phyloP scores from a whole-genome alignment of 1,140 invertebrate genomes.

The Drosophila ambigua region DNA sequence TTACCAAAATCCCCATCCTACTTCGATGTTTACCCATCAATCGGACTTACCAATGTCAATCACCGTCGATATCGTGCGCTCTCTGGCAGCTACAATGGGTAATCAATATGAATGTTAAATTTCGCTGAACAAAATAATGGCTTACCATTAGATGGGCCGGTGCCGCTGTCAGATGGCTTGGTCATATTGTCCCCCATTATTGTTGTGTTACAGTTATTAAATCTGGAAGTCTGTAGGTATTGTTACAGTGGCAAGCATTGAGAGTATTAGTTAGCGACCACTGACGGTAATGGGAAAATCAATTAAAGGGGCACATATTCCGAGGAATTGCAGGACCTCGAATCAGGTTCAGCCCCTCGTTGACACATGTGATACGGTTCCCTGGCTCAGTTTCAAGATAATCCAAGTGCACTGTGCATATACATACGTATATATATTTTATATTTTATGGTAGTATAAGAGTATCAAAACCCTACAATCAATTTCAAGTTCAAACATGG shows the following conservation, averaged over 20 bases:
- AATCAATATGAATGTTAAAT: slow-evolving; percentile 2
- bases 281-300: slow-evolving; percentile 21
- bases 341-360: too few relatives aligned
- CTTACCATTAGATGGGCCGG: slow-evolving; percentile 17
- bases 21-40: too few relatives aligned
- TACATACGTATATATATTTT: slow-evolving; percentile 1
- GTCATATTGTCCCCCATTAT: slow-evolving; percentile 33
- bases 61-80: slow-evolving; percentile 40
- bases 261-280: neutral
- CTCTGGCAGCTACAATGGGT: slow-evolving; percentile 20
- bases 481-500: slow-evolving; percentile 58
- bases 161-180: slow-evolving; percentile 9
- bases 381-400: too few relatives aligned
- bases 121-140: neutral
- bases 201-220: slow-evolving; percentile 1
- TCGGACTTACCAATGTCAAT: slow-evolving; percentile 66
- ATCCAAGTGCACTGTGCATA: too few relatives aligned
- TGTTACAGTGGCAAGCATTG: neutral
- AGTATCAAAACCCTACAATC: slow-evolving; percentile 27
- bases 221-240: neutral
- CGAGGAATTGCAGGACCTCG: neutral
- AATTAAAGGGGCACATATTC: slow-evolving; percentile 15
- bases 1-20: too few relatives aligned
- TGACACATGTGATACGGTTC: neutral
- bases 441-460: slow-evolving; percentile 6